phyloP scores from a whole-genome alignment of 2,888 invertebrate genomes.

The Trichacis sp. region DNA sequence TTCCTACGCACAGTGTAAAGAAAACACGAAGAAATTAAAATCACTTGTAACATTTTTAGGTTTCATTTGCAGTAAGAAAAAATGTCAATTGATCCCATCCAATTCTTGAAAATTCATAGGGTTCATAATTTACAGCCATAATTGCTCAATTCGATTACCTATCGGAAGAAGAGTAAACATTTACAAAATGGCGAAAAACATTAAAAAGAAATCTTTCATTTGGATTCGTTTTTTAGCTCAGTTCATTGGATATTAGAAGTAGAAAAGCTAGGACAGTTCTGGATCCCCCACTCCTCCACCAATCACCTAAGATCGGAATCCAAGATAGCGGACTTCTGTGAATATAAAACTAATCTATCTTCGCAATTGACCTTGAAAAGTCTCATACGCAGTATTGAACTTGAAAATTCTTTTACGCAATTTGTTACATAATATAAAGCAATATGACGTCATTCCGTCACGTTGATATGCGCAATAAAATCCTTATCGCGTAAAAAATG shows the following conservation, averaged over 20 bases:
- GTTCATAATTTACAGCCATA: constrained; percentile 19
- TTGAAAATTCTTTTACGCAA: too few relatives aligned
- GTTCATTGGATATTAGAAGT: constrained; percentile 25
- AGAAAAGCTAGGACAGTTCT: too few relatives aligned
- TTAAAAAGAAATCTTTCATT: neutral
- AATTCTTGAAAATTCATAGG: constrained; percentile 23
- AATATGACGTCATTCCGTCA: too few relatives aligned
- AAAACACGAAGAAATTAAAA: constrained; percentile 13
- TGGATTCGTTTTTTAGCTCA: constrained; percentile 23
- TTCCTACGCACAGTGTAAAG: constrained; percentile 6
- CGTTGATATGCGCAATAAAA: too few relatives aligned
- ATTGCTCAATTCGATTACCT: constrained; percentile 9
- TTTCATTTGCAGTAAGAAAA: constrained; percentile 19
- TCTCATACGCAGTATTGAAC: too few relatives aligned
- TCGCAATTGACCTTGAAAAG: too few relatives aligned
- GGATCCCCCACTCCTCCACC: too few relatives aligned
- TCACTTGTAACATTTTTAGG: constrained; percentile 19
- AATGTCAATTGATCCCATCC: constrained; percentile 16
- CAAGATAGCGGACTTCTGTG: too few relatives aligned
- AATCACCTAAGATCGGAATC: too few relatives aligned
- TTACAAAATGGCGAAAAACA: neutral
- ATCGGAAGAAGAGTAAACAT: constrained; percentile 14
- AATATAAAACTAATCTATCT: too few relatives aligned
- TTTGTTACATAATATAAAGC: too few relatives aligned
- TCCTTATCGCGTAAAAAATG: too few relatives aligned